Evolutionary conservation across 2,113 vertebrate genomes (phyloP), one percentile per base, ranked within the genome.

Genomic region (Oreochromis tanganicae): DNA sequence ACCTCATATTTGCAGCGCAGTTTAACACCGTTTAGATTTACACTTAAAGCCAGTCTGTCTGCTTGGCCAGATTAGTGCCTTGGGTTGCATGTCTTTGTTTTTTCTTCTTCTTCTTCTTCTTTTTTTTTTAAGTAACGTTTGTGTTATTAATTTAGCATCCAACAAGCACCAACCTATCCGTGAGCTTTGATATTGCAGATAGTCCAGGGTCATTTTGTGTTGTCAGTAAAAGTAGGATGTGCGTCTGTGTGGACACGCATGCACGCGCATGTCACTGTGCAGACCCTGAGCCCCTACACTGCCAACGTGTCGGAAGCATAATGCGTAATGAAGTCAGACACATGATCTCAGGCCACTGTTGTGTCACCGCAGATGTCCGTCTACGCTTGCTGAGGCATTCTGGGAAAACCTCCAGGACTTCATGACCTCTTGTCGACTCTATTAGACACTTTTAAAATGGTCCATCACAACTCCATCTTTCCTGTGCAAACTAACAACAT

Each of bases 21-120:
- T 95, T 96, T 95, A 96, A 91, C 90, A 91, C 90, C 82, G 52
- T 94, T 94, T 94, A 95, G 92, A 95, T 94, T 95, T 95, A 96
- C 93, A 95, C 92, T 92, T 27, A 90, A 86, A 85, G 91, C 41
- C n/a, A 56, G 88, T 88, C 85, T 91, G n/a, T 41, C 85, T 89
- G 21, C 36, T 10, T 2, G 75, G 81, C 80, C 87, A 24, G 21
- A 84, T 88, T 80, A 55, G 11, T 43, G 75, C 6, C 68, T 61
- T 46, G 10, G 83, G 90, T 93, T 91, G 86, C 81, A 88, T 87
- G 78, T 50, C 73, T 93, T 88, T 66, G 10, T 66, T n/a, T 66
- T 0, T 36, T 63, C 7, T 29, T 9, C 7, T 16, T 55, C n/a
- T 55, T 13, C 24, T 16, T 78, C 85, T 83, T 85, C 84, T 85